Conservation (phyloP, 2,888 invertebrate species). For the Theristus sp. region DNA sequence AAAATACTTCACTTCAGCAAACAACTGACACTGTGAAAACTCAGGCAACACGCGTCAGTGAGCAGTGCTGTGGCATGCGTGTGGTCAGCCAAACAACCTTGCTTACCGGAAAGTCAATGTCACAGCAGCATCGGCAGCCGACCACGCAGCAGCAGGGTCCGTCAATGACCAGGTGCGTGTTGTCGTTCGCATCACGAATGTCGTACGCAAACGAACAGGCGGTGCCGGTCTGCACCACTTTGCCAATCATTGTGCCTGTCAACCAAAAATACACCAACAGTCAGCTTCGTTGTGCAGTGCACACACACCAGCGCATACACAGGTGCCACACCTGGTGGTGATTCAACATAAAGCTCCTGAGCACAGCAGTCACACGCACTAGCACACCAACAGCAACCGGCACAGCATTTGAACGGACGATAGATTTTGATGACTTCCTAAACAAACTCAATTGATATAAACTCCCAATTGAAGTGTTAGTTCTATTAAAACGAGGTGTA, state of each 20-base stretch:
- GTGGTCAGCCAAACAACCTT: no score
- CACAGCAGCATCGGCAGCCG: neutral
- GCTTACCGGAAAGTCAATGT: neutral
- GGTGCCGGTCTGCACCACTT: neutral
- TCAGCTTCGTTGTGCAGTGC: no score
- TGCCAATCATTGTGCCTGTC: neutral
- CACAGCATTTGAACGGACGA: slow-evolving; percentile 59
- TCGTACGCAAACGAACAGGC: neutral
- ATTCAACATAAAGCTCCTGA: slow-evolving; percentile 7
- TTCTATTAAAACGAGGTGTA: no score
- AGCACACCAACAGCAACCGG: slow-evolving; percentile 61
- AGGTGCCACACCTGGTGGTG: slow-evolving; percentile 10
- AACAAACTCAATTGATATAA: no score
- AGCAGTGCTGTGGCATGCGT: no score
- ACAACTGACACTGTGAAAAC: no score
- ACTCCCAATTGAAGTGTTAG: no score
- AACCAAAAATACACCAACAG: no score
- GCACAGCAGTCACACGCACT: slow-evolving; percentile 7
- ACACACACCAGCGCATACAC: no score
- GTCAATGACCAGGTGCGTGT: neutral
- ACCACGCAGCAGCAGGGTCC: neutral
- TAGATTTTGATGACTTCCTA: slow-evolving; percentile 62
- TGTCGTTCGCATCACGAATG: neutral
- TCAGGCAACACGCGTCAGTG: neutral
- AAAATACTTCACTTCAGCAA: no score